Evolutionary conservation across 2,888 invertebrate genomes (phyloP), one percentile per base, ranked within the genome.

Genomic region (Melinopterus prodromus): DNA sequence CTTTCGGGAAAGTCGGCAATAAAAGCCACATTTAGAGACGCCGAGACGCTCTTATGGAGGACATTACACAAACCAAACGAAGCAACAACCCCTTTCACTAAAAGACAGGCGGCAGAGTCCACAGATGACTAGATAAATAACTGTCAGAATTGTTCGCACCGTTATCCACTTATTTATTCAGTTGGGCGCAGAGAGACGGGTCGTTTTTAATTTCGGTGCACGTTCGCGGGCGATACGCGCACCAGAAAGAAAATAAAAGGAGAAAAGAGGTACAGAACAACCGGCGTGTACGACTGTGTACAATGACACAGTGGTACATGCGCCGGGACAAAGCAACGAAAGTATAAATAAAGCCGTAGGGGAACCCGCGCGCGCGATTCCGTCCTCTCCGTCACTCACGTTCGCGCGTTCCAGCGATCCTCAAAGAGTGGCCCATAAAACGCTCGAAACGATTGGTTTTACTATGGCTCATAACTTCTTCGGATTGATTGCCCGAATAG

Each of bases 291-390:
- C 53, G 5, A 53, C 7, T 53, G 53, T 53, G 53, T 53, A 53
- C 53, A 53, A 53, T 53, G 53, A 53, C 53, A 53, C 53, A 53
- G 53, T 53, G 53, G 53, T 53, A 53, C 53, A 53, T 12, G 53
- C 53, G 5, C 53, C 53, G 53, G 53, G 53, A 53, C 53, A 53
- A 53, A 53, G 53, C 53, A 53, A 53, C 53, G 9, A 53, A 53
- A 53, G 53, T 53, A 53, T 53, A 53, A 53, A 53, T 53, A 53
- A 53, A 53, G 53, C 53, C 53, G 74, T 74, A 26, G 74, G 37
- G 74, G 35, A 72, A 74, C n/a, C n/a, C 71, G 71, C 71, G 71
- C 74, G 35, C 26, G 71, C 37, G 35, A 74, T 26, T 37, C 71
- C 71, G 16, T 14, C 71, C 12, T 26, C 71, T 71, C 71, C 16